phyloP scores from a whole-genome alignment of 2,888 invertebrate species.

The Lingula anatina region DNA sequence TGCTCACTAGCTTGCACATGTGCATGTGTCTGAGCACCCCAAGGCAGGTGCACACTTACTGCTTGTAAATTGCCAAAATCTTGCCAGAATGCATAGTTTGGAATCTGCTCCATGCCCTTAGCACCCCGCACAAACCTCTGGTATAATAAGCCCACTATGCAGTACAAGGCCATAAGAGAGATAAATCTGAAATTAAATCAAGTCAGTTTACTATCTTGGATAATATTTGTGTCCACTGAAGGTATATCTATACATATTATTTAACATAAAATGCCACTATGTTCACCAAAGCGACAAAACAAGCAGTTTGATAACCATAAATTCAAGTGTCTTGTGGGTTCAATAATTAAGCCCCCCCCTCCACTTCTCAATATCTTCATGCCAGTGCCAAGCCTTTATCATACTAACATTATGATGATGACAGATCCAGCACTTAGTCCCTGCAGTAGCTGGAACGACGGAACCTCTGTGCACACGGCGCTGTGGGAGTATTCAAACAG shows the following conservation, averaged over 20 bases:
- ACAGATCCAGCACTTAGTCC: slow-evolving; percentile 45
- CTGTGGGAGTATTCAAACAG: slow-evolving; percentile 39
- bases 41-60: slow-evolving; percentile 27
- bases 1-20: too few species aligned
- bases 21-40: too few species aligned
- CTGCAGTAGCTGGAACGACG: slow-evolving; percentile 3
- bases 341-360: too few species aligned
- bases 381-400: too few species aligned
- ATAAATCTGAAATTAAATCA: slow-evolving; percentile 34
- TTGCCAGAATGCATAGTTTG: slow-evolving; percentile 51
- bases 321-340: too few species aligned
- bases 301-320: too few species aligned
- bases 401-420: slow-evolving; percentile 47
- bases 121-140: slow-evolving; percentile 47
- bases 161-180: slow-evolving; percentile 34
- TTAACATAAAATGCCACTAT: too few species aligned
- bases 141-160: slow-evolving; percentile 47
- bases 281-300: too few species aligned
- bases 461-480: slow-evolving; percentile 8
- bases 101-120: slow-evolving; percentile 52
- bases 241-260: neutral
- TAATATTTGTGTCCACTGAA: neutral
- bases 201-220: neutral
- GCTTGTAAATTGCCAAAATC: slow-evolving; percentile 52
- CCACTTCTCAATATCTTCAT: too few species aligned